phyloP scores from a whole-genome alignment of 2,797 vertebrate species.

The Falco columbarius region DNA sequence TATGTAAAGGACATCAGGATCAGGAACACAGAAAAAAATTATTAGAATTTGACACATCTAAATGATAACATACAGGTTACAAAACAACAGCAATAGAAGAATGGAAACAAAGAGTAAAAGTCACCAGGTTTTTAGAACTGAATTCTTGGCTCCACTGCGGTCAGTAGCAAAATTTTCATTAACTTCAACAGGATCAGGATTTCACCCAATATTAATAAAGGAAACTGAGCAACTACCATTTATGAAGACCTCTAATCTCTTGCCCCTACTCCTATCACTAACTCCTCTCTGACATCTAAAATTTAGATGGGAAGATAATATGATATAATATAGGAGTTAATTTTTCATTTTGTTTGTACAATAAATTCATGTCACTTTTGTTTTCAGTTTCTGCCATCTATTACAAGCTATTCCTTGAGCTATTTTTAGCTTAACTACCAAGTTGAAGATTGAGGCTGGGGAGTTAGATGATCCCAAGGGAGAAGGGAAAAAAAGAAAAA shows the following conservation, averaged over 20 bases:
- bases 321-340: background rate
- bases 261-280: background rate
- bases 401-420: background rate
- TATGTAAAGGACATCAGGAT: background rate
- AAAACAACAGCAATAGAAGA: background rate
- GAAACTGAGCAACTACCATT: background rate
- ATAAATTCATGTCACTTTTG: background rate
- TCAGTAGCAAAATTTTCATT: background rate
- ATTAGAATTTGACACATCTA: background rate
- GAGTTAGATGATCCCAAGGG: background rate
- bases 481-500: background rate
- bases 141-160: background rate
- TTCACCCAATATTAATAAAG: background rate
- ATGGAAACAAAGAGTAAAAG: background rate
- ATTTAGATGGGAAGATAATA: background rate
- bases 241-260: background rate
- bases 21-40: background rate
- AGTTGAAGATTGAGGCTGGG: background rate
- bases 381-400: background rate
- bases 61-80: background rate
- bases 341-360: background rate
- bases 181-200: background rate
- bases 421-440: background rate
- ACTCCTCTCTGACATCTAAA: background rate
- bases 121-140: background rate